phyloP scores from a whole-genome alignment of 2,113 vertebrate species.

The Heterotilapia buettikoferi region DNA sequence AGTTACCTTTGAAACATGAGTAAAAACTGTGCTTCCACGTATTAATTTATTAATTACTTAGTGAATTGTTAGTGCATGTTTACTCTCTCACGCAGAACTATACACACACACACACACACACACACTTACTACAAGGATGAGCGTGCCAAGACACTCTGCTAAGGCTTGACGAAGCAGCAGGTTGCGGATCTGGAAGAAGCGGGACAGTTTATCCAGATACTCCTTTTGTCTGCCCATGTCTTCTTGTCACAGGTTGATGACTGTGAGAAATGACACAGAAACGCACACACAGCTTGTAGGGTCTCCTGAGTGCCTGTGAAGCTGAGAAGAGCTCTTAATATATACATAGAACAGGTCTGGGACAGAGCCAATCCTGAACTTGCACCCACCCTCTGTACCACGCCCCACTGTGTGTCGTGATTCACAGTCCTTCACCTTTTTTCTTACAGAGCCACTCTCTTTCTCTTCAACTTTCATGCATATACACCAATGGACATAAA shows the following conservation, averaged over 20 bases:
- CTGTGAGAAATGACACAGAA: background rate
- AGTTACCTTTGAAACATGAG: background rate
- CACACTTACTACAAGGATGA: constrained; percentile 89
- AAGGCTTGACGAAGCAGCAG: constrained; percentile 83
- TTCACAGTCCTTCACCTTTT: background rate
- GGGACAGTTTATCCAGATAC: constrained; percentile 74
- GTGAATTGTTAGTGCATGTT: background rate
- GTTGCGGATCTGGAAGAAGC: constrained; percentile 81
- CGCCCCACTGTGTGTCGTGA: constrained; percentile 24
- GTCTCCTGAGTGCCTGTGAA: constrained; percentile 1
- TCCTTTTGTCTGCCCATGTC: constrained; percentile 86
- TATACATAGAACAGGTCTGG: constrained; percentile 14
- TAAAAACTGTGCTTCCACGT: background rate
- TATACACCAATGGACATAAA: background rate
- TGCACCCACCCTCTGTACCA: constrained; percentile 30
- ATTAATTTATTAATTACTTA: background rate
- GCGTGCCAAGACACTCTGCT: constrained; percentile 89
- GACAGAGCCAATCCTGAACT: background rate
- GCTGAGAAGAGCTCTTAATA: constrained; percentile 48
- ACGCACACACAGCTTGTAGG: constrained; percentile 20
- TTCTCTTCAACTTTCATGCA: background rate
- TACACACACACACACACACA: constrained; percentile 59
- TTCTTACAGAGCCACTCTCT: background rate
- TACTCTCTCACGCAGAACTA: background rate
- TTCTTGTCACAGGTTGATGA: background rate